A percentile compares a stretch with the other conserved stretches of the same genome.
These are phyloP conservation scores for Thera britannica DNA, from an alignment of 2,888 invertebrate species.

Conservation along the genomic window DNA sequence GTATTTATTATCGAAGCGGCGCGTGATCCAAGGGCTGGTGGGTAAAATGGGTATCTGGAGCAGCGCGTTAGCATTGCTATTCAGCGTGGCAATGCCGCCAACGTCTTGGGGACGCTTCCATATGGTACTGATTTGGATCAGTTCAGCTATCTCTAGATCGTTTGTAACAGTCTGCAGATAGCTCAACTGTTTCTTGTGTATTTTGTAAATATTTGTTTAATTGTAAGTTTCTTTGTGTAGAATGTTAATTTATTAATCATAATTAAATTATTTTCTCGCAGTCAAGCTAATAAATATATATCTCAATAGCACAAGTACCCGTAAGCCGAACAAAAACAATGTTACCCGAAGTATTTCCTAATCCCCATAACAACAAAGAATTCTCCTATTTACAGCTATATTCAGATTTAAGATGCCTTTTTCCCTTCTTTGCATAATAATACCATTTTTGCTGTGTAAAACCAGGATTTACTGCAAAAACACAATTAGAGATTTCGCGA, in stretches of 20 bases:
- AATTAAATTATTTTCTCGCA: not conserved
- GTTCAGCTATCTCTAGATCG: too few species aligned
- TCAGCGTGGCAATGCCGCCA: too few species aligned
- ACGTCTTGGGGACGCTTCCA: too few species aligned
- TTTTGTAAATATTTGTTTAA: not conserved
- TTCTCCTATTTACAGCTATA: constrained; percentile 38
- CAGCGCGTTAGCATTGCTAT: too few species aligned
- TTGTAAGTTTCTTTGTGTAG: too few species aligned
- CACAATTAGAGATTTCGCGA: constrained; percentile 43
- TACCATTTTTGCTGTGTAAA: constrained; percentile 44
- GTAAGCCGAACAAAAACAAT: constrained; percentile 13
- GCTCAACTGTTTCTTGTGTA: too few species aligned
- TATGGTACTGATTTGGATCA: too few species aligned
- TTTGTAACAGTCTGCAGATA: too few species aligned
- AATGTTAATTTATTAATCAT: too few species aligned
- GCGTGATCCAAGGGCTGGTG: too few species aligned
- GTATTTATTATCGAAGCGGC: too few species aligned
- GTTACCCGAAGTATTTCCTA: constrained; percentile 33
- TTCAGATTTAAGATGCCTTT: constrained; percentile 40
- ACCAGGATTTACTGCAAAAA: constrained; percentile 42
- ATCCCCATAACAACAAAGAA: constrained; percentile 38
- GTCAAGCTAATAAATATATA: not conserved
- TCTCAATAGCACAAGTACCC: constrained; percentile 17
- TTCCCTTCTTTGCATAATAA: constrained; percentile 43
- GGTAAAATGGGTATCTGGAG: too few species aligned